A percentile compares a stretch with the other conserved stretches of the same genome.
Evolutionary conservation across 1,140 invertebrate species (phyloP).

Genomic region (Ridgeia piscesae): DNA sequence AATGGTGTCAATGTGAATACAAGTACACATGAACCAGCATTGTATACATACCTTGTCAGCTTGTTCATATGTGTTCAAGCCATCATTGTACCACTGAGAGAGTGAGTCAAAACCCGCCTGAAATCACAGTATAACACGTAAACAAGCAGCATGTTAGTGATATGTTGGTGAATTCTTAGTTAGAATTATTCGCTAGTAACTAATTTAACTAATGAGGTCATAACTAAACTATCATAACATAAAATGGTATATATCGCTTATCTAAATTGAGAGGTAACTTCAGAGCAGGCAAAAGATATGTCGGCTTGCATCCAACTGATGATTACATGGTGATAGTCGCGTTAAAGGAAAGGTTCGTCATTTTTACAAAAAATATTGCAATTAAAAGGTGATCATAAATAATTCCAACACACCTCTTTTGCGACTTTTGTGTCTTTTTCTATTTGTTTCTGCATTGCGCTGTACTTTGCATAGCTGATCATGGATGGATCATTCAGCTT

Average conservation of each 20-base stretch:
- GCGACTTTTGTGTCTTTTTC: not conserved
- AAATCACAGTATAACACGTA: not conserved
- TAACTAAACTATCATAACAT: not conserved
- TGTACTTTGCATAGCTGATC: not conserved
- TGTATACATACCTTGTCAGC: constrained; percentile 17
- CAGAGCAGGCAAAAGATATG: no score
- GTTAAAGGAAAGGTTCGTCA: not conserved
- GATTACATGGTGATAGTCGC: not conserved
- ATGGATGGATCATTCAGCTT: not conserved
- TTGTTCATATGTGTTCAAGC: constrained; percentile 8
- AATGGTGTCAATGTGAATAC: not conserved
- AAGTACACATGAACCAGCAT: not conserved
- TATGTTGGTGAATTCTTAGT: no score
- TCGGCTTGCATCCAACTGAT: not conserved
- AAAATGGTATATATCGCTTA: not conserved
- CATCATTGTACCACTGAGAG: constrained; percentile 23
- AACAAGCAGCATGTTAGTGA: not conserved
- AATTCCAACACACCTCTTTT: not conserved
- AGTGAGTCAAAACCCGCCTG: constrained; percentile 20
- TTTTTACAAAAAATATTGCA: not conserved
- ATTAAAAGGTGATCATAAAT: not conserved
- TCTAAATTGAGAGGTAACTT: not conserved
- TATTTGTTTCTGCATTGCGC: not conserved
- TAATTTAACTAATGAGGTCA: not conserved
- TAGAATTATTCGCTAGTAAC: no score